Evolutionary conservation across 1,140 invertebrate genomes (phyloP), one percentile per base, ranked within the genome.

Genomic region (Pseudomyrmex dendroicus): DNA sequence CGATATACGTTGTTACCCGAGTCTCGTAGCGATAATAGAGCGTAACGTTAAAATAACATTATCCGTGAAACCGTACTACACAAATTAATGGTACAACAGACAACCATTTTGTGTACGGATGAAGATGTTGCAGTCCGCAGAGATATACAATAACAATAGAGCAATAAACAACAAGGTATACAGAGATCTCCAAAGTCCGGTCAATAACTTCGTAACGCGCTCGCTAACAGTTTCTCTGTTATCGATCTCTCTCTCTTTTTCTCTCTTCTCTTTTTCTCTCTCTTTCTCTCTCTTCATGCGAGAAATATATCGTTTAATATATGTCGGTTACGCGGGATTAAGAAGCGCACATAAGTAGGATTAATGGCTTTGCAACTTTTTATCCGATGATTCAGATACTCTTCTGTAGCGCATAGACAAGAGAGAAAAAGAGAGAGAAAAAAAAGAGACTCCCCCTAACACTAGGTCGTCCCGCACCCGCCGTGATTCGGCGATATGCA

Each of bases 401-500:
- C 35, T 54, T 77, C n/a, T 5, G 25, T 48, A 17, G n/a, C 4
- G 9, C 44, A 22, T 25, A 1, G 17, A 62, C 50, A 56, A 46
- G 35, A 35, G 35, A 35, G 35, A 35, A 7, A 35, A 7, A 35
- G 5, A 35, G 4, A 10, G 73, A 1, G 35, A 22, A 2, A 35
- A 5, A 35, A 35, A 0, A 35, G 35, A 35, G 35, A 35, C 35
- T 7, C 0, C 35, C 35, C 59, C 48, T 64, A 54, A 25, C 74
- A 61, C 20, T 17, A 17, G 74, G 22, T 72, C 63, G 35, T 56
- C 48, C 48, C 63, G 54, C 62, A 50, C 50, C 35, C 35, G 35
- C 7, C 48, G 73, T 72, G 61, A 64, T 84, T 70, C 59, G 54
- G 56, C 35, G 61, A 56, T 82, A 80, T 35, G 54, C 78, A 82